Base-by-base conservation (phyloP, 53 echinoderm and acorn worm species). In the Paracentrotus lividus region DNA sequence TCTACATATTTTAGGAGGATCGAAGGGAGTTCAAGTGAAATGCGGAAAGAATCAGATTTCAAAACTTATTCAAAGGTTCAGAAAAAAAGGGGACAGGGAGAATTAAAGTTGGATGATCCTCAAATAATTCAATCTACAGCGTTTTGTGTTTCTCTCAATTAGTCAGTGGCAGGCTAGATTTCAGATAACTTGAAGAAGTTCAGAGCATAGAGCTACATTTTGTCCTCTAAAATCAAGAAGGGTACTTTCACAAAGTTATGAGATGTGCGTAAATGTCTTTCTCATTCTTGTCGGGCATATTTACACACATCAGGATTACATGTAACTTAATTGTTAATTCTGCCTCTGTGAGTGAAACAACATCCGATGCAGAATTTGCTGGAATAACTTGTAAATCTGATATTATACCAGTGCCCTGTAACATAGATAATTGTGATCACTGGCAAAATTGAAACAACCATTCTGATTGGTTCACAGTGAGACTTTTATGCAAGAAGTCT, bases 21-120 rank as follows among this genome's bases (percentile, higher is more conserved):
- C 18, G 15, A 72, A 72, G 40, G 36, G 72, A 72, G 40, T 18
- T 36, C 14, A 18, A 38, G 26, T 72, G 40, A 72, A 72, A 72
- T 72, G 72, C 72, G 72, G 72, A 72, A 72, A 72, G 72, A 72
- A 72, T 72, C 40, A 40, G 16, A 72, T 72, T 72, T 38, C 72
- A 72, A 7, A 40, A 72, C 40, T 20, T 16, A 1, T 36, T 36
- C 15, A 2, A 32, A 72, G 72, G 38, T 72, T 40, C 36, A 38
- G 2, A n/a, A n/a, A n/a, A n/a, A n/a, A n/a, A n/a, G n/a, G n/a
- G n/a, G 1, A 38, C 20, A 21, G 72, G 72, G 72, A 40, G 4
- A 40, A 40, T 24, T 72, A 40, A 16, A 72, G 40, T 40, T 40
- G 4, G 40, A 40, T 5, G 16, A 66, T 8, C 7, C 8, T 27